These are phyloP conservation scores for Lasioglossum marginatum DNA, from an alignment of 2,888 invertebrate species.

Conservation along the genomic window DNA sequence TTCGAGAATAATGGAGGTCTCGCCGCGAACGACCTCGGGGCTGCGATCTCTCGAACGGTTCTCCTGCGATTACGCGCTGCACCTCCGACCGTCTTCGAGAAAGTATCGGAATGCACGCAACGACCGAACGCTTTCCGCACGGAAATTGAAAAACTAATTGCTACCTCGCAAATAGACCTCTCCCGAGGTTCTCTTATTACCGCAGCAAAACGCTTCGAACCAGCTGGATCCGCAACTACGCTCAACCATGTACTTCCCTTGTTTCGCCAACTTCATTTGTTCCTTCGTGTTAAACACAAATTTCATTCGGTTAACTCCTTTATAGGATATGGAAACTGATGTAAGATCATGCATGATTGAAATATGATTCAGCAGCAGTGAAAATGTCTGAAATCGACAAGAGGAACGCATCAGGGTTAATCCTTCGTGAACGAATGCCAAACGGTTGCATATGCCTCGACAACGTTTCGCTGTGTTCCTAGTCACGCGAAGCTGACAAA, in stretches of 20 bases:
- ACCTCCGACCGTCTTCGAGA: constrained; percentile 38
- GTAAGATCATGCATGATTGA: no score
- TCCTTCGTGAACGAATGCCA: neutral
- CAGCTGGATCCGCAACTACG: neutral
- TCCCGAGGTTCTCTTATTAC: neutral
- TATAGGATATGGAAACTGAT: neutral
- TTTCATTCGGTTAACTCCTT: neutral
- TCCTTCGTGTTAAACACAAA: neutral
- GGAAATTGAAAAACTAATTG: constrained; percentile 61
- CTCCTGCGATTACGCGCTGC: constrained; percentile 45
- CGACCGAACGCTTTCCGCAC: constrained; percentile 1
- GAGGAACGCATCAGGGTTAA: neutral
- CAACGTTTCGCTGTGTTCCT: neutral
- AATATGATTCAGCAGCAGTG: no score
- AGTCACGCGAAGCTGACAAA: neutral
- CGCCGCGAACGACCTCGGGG: constrained; percentile 65
- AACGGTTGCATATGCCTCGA: neutral
- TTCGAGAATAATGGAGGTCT: constrained; percentile 71
- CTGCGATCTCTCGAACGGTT: constrained; percentile 51
- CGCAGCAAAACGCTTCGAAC: neutral
- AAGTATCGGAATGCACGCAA: constrained; percentile 26
- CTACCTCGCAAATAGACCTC: neutral
- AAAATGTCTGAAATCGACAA: neutral
- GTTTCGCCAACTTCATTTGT: neutral
- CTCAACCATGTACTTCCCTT: neutral